Base-by-base conservation (phyloP, 2,797 vertebrate genomes). In the Tokudaia muenninki region DNA sequence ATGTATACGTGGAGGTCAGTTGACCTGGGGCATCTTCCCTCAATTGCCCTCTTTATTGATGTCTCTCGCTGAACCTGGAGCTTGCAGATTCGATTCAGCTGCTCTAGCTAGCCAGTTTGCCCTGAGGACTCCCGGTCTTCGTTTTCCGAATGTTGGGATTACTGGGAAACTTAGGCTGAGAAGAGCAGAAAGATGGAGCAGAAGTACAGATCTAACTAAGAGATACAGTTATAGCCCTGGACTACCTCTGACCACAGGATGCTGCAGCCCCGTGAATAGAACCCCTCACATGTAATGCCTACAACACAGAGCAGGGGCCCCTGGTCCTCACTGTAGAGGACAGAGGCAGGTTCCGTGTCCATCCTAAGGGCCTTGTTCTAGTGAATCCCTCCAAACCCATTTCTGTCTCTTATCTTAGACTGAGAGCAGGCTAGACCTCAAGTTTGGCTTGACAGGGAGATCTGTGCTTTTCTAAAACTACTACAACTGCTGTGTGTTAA, bases 381-480 rank as follows among this genome's bases (percentile, higher is more conserved):
- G 10, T 47, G 59, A 65, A 72, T 21, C 10, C 17, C 17, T 3
- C 16, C 2, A 34, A 16, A 19, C 59, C 77, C n/a, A 79, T 90
- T 86, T 90, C 55, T 29, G 6, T 78, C 52, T 44, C 16, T 17
- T 41, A 0, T 26, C 10, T 63, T 6, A 21, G 91, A 65, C 57
- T 59, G 65, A 95, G 59, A 78, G 61, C 2, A 22, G 57, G 11
- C n/a, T 59, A 41, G 37, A 67, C 74, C 41, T 59, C 31, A 79
- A 59, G 14, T 80, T 47, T 95, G 59, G 11, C 31, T 24, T 91
- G 96, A 97, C 97, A 97, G 96, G 95, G 96, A 97, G 90, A 96
- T 96, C 97, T 97, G 96, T 94, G 94, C 96, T 97, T 98, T 98
- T 93, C 95, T 97, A 97, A 98, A 98, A 97, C 96, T 93, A 96